Conservation (phyloP, 1,140 invertebrate species). For the Meloidogyne exigua region DNA sequence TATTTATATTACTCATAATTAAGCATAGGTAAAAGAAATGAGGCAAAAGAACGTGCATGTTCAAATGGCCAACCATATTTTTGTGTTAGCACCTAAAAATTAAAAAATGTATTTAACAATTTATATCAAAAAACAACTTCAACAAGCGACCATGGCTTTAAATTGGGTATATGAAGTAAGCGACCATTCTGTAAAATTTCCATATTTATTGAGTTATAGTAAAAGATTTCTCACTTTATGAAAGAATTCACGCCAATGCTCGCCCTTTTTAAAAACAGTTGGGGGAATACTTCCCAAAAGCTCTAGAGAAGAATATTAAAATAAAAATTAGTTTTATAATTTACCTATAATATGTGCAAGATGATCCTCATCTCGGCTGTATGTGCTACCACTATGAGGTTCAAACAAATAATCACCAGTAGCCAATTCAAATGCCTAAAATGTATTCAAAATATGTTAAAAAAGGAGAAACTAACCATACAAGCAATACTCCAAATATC, state of each 20-base stretch:
- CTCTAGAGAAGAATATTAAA: conserved; percentile 68
- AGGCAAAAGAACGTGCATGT: conserved; percentile 82
- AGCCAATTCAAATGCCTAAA: conserved; percentile 87
- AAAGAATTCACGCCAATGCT: conserved; percentile 88
- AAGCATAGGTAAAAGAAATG: conserved; percentile 90
- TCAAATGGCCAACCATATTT: conserved; percentile 87
- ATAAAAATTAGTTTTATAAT: not conserved
- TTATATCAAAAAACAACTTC: conserved; percentile 54
- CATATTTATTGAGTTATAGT: not conserved
- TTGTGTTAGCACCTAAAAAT: conserved; percentile 76
- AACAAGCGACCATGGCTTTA: conserved; percentile 88
- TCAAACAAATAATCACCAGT: conserved; percentile 99
- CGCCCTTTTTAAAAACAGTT: conserved; percentile 82
- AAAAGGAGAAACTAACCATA: conserved; percentile 71
- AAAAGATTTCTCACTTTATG: conserved; percentile 72
- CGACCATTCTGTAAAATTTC: conserved; percentile 69
- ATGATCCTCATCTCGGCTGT: conserved; percentile 91
- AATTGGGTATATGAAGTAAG: conserved; percentile 81
- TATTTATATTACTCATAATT: conserved; percentile 74
- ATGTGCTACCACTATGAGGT: conserved; percentile 82
- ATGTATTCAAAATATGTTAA: conserved; percentile 5
- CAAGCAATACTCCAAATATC: conserved; percentile 98
- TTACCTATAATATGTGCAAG: conserved; percentile 85
- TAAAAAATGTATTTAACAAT: not conserved
- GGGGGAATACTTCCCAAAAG: conserved; percentile 90